Conservation (phyloP, 2,113 vertebrate genomes). For the Propithecus coquereli region DNA sequence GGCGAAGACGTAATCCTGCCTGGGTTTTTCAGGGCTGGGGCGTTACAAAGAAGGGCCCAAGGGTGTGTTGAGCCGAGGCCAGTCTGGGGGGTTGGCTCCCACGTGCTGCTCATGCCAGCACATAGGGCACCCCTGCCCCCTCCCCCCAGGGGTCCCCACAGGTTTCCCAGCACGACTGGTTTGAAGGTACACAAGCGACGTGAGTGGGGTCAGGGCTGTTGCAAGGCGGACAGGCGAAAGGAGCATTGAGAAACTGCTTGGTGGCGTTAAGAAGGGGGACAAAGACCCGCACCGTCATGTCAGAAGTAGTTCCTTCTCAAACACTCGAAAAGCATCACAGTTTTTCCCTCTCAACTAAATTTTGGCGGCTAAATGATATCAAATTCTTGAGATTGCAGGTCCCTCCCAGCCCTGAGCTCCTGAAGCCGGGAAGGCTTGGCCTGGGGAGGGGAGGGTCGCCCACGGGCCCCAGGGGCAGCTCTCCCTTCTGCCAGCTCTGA, state of each 20-base stretch:
- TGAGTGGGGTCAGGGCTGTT: background rate
- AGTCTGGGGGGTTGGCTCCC: fast-evolving
- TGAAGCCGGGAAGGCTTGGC: fast-evolving
- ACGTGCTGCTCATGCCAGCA: fast-evolving
- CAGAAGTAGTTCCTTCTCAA: background rate
- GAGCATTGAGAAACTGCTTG: background rate
- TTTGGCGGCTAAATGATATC: background rate
- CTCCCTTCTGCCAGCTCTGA: background rate
- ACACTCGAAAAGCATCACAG: background rate
- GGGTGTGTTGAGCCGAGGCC: fast-evolving
- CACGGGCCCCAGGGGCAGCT: background rate
- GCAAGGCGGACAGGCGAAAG: fast-evolving
- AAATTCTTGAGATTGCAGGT: background rate
- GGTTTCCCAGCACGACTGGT: fast-evolving
- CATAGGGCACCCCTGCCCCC: fast-evolving
- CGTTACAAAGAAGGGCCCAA: background rate
- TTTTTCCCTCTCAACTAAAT: background rate
- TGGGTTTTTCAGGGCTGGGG: background rate
- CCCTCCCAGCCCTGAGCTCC: background rate
- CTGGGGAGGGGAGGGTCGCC: background rate
- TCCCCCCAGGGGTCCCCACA: background rate
- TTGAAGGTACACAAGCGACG: background rate
- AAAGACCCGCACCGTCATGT: fast-evolving
- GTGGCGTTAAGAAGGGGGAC: fast-evolving
- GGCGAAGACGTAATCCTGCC: fast-evolving